Evolutionary conservation across 2,888 invertebrate genomes (phyloP).

Genomic region (Gerris lacustris): DNA sequence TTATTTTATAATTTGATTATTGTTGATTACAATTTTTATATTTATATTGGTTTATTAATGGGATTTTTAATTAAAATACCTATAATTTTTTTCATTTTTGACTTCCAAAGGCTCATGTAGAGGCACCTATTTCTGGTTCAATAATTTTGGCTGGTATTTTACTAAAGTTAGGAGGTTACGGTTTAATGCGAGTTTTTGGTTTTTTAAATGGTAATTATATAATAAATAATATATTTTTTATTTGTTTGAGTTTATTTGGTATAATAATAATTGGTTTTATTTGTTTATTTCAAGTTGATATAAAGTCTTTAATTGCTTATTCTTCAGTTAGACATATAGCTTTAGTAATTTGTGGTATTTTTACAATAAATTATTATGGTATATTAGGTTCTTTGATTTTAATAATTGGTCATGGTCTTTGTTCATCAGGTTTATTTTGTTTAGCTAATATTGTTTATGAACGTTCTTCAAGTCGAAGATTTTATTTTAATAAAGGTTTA

Average conservation of each 20-base stretch:
- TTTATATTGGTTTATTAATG: background rate
- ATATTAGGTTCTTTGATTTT: background rate
- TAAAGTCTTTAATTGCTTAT: slow-evolving; percentile 52
- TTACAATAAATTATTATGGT: background rate
- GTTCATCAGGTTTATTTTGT: background rate
- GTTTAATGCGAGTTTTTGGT: slow-evolving; percentile 46
- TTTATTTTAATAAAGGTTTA: background rate
- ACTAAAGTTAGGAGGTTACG: slow-evolving; percentile 61
- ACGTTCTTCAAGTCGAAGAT: background rate
- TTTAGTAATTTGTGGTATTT: slow-evolving; percentile 45
- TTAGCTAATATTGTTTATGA: background rate
- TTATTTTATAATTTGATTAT: slow-evolving; percentile 8
- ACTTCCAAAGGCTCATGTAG: slow-evolving; percentile 62
- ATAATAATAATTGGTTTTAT: slow-evolving; percentile 48
- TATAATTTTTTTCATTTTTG: slow-evolving; percentile 57
- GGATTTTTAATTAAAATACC: slow-evolving; percentile 58
- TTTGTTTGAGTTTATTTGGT: slow-evolving; percentile 43
- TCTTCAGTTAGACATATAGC: slow-evolving; percentile 61
- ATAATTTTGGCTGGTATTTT: slow-evolving; percentile 62
- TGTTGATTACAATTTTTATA: background rate
- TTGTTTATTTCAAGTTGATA: slow-evolving; percentile 55
- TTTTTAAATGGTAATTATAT: slow-evolving; percentile 29
- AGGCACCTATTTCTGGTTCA: slow-evolving; percentile 57
- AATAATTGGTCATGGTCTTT: background rate
- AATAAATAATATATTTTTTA: slow-evolving; percentile 35